These are phyloP conservation scores for Sebastes diploproa DNA, from an alignment of 2,797 vertebrate genomes.

Conservation along the genomic window DNA sequence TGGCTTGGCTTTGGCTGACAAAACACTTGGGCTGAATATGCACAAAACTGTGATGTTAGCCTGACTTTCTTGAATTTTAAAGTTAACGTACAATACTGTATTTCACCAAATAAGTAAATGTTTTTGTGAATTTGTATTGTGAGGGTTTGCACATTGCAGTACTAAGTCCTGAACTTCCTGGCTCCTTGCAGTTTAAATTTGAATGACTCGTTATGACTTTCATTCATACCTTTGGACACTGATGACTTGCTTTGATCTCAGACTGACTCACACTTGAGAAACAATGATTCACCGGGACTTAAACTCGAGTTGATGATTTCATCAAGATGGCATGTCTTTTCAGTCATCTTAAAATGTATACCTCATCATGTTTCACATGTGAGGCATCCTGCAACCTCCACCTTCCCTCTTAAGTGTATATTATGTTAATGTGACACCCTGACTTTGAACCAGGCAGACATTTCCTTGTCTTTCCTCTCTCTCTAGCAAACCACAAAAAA, in stretches of 20 bases:
- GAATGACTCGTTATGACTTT: not conserved
- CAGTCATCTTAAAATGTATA: not conserved
- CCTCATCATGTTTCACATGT: not conserved
- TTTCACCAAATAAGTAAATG: not conserved
- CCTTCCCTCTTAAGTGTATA: not conserved
- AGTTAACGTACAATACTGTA: not conserved
- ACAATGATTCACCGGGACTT: slow-evolving; percentile 5
- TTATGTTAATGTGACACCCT: not conserved
- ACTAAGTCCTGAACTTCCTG: not conserved
- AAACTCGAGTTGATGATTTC: not conserved
- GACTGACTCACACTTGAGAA: not conserved
- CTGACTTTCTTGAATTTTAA: not conserved
- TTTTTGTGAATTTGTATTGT: not conserved
- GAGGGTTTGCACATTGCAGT: not conserved
- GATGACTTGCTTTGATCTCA: not conserved
- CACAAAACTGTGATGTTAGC: not conserved
- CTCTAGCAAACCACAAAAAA: not conserved
- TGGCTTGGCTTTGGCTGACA: not conserved
- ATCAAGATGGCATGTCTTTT: not conserved
- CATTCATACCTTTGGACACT: not conserved
- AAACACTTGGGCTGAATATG: not conserved
- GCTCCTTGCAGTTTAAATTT: not conserved
- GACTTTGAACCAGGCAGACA: not conserved
- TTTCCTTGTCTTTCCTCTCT: not conserved
- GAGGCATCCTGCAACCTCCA: not conserved